A percentile compares a stretch with the other conserved stretches of the same genome.
phyloP scores from a whole-genome alignment of 2,888 invertebrate species.

The Caenorhabditis zanzibari region DNA sequence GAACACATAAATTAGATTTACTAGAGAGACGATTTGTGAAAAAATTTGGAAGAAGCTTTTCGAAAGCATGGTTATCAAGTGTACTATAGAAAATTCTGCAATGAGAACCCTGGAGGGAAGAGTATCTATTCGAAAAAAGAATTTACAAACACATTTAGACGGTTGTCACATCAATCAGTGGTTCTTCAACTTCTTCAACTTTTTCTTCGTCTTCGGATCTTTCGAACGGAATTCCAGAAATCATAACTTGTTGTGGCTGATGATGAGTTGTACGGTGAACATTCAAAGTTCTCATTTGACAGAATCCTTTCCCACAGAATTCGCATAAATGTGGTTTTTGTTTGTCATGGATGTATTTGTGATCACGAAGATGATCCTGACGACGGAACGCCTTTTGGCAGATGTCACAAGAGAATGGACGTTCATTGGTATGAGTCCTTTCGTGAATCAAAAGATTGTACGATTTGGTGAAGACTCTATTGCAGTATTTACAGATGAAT shows the following conservation, averaged over 20 bases:
- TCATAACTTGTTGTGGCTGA: neutral
- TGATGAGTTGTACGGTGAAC: constrained; percentile 87
- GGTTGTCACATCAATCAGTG: constrained; percentile 10
- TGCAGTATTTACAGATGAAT: constrained; percentile 97
- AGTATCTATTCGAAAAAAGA: constrained; percentile 5
- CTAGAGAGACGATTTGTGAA: neutral
- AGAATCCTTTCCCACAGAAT: constrained; percentile 97
- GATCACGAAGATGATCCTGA: constrained; percentile 89
- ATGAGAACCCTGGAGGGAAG: neutral
- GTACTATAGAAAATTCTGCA: neutral
- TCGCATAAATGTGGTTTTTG: constrained; percentile 98
- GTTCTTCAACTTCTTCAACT: neutral
- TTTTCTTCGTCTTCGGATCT: neutral
- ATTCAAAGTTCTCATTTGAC: constrained; percentile 95
- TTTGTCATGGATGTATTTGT: constrained; percentile 95
- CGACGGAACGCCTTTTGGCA: constrained; percentile 97
- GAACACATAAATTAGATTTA: too few relatives aligned
- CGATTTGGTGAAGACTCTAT: constrained; percentile 95
- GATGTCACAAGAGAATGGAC: constrained; percentile 97
- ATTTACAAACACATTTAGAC: neutral
- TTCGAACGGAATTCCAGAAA: constrained; percentile 3
- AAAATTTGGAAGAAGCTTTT: neutral
- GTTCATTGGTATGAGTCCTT: constrained; percentile 94
- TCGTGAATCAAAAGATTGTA: constrained; percentile 98
- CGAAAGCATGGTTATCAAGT: neutral